A percentile compares a stretch with the other conserved stretches of the same genome.
phyloP scores from a whole-genome alignment of 2,113 vertebrate species.

The Notarius quadriscutis region DNA sequence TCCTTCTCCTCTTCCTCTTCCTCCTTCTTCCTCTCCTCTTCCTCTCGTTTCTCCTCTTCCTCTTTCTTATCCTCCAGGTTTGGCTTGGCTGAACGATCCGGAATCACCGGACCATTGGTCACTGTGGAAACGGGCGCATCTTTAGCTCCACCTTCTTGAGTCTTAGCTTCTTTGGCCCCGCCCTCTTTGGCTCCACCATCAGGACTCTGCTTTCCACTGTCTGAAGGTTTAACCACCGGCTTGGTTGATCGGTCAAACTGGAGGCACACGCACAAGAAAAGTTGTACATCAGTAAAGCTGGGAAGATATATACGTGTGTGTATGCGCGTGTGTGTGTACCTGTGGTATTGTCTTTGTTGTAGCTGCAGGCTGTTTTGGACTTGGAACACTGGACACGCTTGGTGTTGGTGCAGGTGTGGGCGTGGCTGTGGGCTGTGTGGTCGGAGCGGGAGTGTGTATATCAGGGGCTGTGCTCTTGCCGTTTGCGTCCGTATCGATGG shows the following conservation, averaged over 20 bases:
- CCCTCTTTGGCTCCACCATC: slow-evolving; percentile 66
- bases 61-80: slow-evolving; percentile 58
- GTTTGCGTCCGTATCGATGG: slow-evolving; percentile 43
- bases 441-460: slow-evolving; percentile 17
- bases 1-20: slow-evolving; percentile 68
- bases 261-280: slow-evolving; percentile 8
- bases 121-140: slow-evolving; percentile 64
- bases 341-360: slow-evolving; percentile 79
- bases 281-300: not conserved
- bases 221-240: slow-evolving; percentile 72
- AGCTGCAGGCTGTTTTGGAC: slow-evolving; percentile 64
- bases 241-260: slow-evolving; percentile 94
- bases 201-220: slow-evolving; percentile 64
- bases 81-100: slow-evolving; percentile 87
- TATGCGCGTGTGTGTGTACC: slow-evolving; percentile 65
- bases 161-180: slow-evolving; percentile 62
- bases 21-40: slow-evolving; percentile 64
- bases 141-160: slow-evolving; percentile 60
- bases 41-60: slow-evolving; percentile 65
- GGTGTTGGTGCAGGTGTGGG: slow-evolving; percentile 52
- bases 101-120: slow-evolving; percentile 74
- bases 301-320: not conserved
- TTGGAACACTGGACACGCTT: slow-evolving; percentile 48
- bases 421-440: slow-evolving; percentile 43
- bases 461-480: slow-evolving; percentile 60